These are phyloP conservation scores for Plestiodon gilberti DNA, from an alignment of 2,113 vertebrate genomes.

Conservation along the genomic window DNA sequence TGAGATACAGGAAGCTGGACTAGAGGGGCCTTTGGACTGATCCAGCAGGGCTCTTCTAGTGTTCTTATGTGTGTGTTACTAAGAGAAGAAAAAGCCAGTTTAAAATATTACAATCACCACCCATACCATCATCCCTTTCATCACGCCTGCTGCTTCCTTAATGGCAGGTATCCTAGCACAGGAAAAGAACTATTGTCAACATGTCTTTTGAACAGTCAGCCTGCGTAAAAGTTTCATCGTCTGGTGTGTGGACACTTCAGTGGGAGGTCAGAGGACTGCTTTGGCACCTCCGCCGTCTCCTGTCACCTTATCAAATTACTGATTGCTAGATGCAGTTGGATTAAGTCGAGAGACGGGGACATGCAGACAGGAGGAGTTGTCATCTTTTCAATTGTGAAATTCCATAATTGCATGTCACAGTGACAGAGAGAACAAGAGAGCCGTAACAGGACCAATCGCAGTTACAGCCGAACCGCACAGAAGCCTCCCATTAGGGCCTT, in stretches of 20 bases:
- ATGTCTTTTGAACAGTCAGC: constrained; percentile 15
- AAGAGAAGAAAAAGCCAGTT: background rate
- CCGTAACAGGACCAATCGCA: constrained; percentile 36
- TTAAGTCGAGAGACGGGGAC: constrained; percentile 49
- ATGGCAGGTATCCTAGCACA: background rate
- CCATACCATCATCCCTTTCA: background rate
- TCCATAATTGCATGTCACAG: constrained; percentile 67
- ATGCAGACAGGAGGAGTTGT: constrained; percentile 43
- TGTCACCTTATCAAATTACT: constrained; percentile 76
- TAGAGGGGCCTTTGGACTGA: no score
- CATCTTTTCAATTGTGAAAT: constrained; percentile 62
- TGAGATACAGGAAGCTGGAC: no score
- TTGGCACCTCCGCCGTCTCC: constrained; percentile 69
- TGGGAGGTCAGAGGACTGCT: constrained; percentile 68
- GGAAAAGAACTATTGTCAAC: background rate
- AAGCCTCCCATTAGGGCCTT: constrained; percentile 17
- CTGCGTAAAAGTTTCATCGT: constrained; percentile 9
- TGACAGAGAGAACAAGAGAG: constrained; percentile 53
- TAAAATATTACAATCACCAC: background rate
- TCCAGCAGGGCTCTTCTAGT: no score
- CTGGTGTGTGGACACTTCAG: constrained; percentile 51
- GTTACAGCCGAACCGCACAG: constrained; percentile 17
- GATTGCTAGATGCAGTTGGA: constrained; percentile 64
- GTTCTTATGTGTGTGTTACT: no score
- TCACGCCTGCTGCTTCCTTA: background rate